Conservation (phyloP, 2,113 vertebrate species). For the Procavia capensis region DNA sequence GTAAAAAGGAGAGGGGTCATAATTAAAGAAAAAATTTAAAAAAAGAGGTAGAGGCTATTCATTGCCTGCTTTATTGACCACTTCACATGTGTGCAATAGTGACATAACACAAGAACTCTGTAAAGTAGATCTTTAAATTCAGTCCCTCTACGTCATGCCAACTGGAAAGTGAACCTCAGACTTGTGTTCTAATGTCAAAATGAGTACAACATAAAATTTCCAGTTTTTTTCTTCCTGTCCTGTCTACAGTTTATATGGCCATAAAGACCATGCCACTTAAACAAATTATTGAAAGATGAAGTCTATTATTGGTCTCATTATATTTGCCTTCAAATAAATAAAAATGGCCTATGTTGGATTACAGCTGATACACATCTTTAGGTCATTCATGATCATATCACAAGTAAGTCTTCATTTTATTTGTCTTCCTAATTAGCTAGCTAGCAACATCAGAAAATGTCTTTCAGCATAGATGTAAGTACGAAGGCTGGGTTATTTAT, state of each 20-base stretch:
- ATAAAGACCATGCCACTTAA: neutral
- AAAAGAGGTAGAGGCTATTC: neutral
- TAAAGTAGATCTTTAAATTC: neutral
- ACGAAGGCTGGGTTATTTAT: neutral
- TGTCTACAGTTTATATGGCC: neutral
- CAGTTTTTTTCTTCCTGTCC: neutral
- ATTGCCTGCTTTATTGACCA: neutral
- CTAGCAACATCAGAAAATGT: neutral
- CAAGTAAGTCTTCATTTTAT: neutral
- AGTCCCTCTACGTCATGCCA: neutral
- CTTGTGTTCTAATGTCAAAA: neutral
- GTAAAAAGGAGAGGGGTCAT: neutral
- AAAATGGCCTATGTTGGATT: neutral
- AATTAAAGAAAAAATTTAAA: neutral
- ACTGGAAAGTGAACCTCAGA: neutral
- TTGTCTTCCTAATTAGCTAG: conserved; percentile 18
- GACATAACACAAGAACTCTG: neutral
- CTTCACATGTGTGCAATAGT: too few species aligned
- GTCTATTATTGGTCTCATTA: neutral
- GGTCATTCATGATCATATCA: neutral
- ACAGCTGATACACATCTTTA: neutral
- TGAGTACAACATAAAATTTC: neutral
- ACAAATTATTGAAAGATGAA: neutral
- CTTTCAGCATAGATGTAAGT: neutral
- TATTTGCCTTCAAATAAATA: neutral